Conservation (phyloP, 2,113 vertebrate species). For the Eolophus roseicapilla region DNA sequence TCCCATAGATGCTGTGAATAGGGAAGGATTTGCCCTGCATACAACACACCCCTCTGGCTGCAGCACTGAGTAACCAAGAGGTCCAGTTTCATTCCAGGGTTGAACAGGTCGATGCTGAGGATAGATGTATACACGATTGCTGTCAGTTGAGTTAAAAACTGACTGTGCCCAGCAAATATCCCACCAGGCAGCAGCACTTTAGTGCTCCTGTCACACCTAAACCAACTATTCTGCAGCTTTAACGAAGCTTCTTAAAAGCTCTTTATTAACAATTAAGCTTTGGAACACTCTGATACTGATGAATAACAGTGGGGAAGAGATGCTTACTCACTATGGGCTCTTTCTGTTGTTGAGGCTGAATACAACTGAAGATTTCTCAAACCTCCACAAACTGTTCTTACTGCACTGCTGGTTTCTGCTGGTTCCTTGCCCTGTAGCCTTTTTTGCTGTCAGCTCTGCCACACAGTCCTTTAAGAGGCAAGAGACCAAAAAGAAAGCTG, state of each 20-base stretch:
- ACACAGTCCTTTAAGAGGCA: not conserved
- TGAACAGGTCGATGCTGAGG: not conserved
- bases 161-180: not conserved
- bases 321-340: conserved; percentile 4
- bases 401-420: not conserved
- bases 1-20: not conserved
- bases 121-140: not conserved
- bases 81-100: not conserved
- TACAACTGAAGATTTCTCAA: not conserved
- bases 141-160: not conserved
- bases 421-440: not conserved
- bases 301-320: not conserved
- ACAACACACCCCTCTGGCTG: not conserved
- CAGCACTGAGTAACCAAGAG: not conserved
- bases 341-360: not conserved
- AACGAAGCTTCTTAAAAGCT: not conserved
- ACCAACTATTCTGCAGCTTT: not conserved
- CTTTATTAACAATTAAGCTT: not conserved
- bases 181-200: not conserved
- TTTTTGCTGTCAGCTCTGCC: not conserved
- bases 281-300: not conserved
- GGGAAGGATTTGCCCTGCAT: not conserved
- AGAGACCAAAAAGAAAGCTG: not conserved
- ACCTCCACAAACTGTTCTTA: not conserved
- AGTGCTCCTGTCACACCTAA: not conserved